Conservation (phyloP, 2,113 vertebrate genomes). For the Leuciscus idus region DNA sequence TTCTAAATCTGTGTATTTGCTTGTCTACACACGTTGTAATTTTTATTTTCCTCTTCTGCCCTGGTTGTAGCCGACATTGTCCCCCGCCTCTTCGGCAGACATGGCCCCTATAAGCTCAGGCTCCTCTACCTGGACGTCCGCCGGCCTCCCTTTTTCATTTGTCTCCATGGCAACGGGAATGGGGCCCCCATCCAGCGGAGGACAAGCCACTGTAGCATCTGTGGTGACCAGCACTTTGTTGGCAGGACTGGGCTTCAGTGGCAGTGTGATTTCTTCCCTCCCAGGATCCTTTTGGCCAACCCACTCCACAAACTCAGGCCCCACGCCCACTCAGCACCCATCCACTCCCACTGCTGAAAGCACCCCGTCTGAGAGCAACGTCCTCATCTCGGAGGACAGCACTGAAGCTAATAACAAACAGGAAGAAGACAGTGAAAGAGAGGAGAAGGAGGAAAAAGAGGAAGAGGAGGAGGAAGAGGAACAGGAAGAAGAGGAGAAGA, state of each 20-base stretch:
- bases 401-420: slow-evolving; percentile 79
- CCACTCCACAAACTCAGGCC: slow-evolving; percentile 59
- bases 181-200: slow-evolving; percentile 94
- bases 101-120: slow-evolving; percentile 99
- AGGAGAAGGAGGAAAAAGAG: slow-evolving; percentile 76
- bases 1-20: neutral
- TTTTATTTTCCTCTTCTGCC: neutral
- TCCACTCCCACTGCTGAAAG: slow-evolving; percentile 78
- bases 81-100: slow-evolving; percentile 94
- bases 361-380: slow-evolving; percentile 72
- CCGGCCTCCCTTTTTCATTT: slow-evolving; percentile 96
- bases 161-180: slow-evolving; percentile 98
- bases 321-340: slow-evolving; percentile 65
- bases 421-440: slow-evolving; percentile 81
- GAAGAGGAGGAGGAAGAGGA: slow-evolving; percentile 79
- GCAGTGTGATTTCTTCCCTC: slow-evolving; percentile 92
- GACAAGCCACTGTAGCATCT: slow-evolving; percentile 92
- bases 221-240: slow-evolving; percentile 96
- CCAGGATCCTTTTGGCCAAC: slow-evolving; percentile 95
- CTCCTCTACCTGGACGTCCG: slow-evolving; percentile 98
- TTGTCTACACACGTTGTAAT: no score
- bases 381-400: slow-evolving; percentile 66
- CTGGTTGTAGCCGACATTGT: slow-evolving; percentile 86
- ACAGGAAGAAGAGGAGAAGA: slow-evolving; percentile 80
- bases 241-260: slow-evolving; percentile 91